A percentile compares a stretch with the other conserved stretches of the same genome.
Evolutionary conservation across 2,888 invertebrate genomes (phyloP).

Genomic region (Synergus itoensis): DNA sequence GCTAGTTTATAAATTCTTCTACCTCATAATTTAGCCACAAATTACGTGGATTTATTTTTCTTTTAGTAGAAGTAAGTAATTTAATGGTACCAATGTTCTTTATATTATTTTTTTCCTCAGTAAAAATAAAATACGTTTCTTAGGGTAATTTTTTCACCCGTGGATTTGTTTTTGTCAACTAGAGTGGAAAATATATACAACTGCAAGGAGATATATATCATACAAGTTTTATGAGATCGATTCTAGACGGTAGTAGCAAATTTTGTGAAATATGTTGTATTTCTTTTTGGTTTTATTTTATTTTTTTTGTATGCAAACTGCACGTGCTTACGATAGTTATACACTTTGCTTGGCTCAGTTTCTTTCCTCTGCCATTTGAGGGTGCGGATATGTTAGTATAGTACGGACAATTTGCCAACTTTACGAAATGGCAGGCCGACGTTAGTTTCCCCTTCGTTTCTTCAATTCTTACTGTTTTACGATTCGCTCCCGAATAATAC

Average conservation of each 20-base stretch:
- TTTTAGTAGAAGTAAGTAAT: not conserved
- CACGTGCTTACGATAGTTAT: not conserved
- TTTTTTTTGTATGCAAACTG: not conserved
- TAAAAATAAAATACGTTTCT: not conserved
- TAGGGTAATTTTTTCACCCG: not conserved
- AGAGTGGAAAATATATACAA: not conserved
- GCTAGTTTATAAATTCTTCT: too few relatives aligned
- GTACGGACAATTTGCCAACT: not conserved
- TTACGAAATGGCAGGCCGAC: not conserved
- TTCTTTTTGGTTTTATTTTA: not conserved
- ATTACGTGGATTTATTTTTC: too few relatives aligned
- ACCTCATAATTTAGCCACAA: too few relatives aligned
- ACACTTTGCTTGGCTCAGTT: conserved; percentile 10
- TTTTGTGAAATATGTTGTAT: not conserved
- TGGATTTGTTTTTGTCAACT: not conserved
- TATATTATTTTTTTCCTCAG: not conserved
- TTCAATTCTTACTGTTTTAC: conserved; percentile 44
- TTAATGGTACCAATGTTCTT: not conserved
- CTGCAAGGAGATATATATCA: not conserved
- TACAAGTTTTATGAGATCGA: conserved; percentile 7
- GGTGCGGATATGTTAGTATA: not conserved
- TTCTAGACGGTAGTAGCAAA: conserved; percentile 10
- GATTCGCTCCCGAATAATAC: conserved; percentile 49
- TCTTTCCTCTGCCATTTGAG: not conserved
- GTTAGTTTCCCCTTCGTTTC: not conserved